Conservation (phyloP, 2,888 invertebrate genomes). For the Osedax fenrisi region DNA sequence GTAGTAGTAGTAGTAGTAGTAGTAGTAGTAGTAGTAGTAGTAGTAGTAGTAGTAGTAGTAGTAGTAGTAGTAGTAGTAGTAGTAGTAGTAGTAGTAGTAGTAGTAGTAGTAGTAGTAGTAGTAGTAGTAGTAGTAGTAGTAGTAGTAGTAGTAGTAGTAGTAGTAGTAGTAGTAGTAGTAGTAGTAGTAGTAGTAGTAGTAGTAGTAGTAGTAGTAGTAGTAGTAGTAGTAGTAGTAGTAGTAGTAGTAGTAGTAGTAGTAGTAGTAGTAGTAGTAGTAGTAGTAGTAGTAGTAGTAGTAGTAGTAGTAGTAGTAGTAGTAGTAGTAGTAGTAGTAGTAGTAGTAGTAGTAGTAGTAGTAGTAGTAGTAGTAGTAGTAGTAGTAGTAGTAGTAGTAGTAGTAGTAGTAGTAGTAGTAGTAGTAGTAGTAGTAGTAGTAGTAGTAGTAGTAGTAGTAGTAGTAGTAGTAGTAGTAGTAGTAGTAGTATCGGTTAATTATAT, state of each 20-base stretch:
- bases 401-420: too few species aligned
- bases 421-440: slow-evolving; percentile 3
- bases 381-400: slow-evolving; percentile 3
- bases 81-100: too few species aligned
- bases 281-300: too few species aligned
- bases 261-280: not conserved
- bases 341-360: slow-evolving; percentile 3
- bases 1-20: too few species aligned
- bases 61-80: too few species aligned
- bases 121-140: not conserved
- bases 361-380: slow-evolving; percentile 3
- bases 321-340: slow-evolving; percentile 3
- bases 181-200: not conserved
- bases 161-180: not conserved
- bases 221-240: not conserved
- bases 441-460: slow-evolving; percentile 3
- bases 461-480: slow-evolving; percentile 3
- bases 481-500: not conserved
- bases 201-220: not conserved
- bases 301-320: not conserved
- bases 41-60: too few species aligned
- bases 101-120: not conserved
- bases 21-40: too few species aligned
- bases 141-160: not conserved
- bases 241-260: not conserved